A percentile compares a stretch with the other conserved stretches of the same genome.
Evolutionary conservation across 2,888 invertebrate genomes (phyloP).

Genomic region (Andrena chrysosceles): DNA sequence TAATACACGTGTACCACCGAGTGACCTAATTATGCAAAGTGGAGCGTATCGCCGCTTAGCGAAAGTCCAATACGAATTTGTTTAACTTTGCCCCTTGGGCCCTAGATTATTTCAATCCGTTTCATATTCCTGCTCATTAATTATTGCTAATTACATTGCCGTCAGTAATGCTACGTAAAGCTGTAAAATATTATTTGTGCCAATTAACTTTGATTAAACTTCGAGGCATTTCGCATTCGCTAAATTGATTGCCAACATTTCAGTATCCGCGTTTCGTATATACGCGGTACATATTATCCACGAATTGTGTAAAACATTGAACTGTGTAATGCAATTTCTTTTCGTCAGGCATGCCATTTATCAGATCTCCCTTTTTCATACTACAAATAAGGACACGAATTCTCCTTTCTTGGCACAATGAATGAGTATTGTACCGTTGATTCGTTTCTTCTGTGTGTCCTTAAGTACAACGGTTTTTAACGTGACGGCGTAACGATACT

Average conservation of each 20-base stretch:
- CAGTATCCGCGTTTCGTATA: not conserved
- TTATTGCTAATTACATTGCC: not conserved
- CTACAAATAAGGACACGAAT: slow-evolving; percentile 24
- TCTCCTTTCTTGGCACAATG: slow-evolving; percentile 39
- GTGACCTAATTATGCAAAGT: slow-evolving; percentile 14
- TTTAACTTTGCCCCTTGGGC: not conserved
- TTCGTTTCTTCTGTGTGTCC: slow-evolving; percentile 51
- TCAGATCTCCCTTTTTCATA: slow-evolving; percentile 50
- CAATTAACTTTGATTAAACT: not conserved
- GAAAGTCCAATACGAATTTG: not conserved
- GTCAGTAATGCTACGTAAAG: not conserved
- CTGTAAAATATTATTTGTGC: not conserved
- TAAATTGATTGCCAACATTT: not conserved
- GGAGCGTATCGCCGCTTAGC: not conserved
- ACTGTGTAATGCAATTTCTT: slow-evolving; percentile 43
- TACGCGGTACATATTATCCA: not conserved
- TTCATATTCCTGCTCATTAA: not conserved
- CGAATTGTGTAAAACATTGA: slow-evolving; percentile 30
- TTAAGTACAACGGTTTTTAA: slow-evolving; percentile 49
- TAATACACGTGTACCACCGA: not conserved
- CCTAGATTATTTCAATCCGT: slow-evolving; percentile 1
- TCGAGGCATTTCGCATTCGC: not conserved
- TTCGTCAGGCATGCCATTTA: slow-evolving; percentile 45
- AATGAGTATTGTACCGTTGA: slow-evolving; percentile 40
- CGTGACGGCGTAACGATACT: not conserved